These are phyloP conservation scores for Vesta saturnalis DNA, from an alignment of 2,888 invertebrate genomes.

Conservation along the genomic window DNA sequence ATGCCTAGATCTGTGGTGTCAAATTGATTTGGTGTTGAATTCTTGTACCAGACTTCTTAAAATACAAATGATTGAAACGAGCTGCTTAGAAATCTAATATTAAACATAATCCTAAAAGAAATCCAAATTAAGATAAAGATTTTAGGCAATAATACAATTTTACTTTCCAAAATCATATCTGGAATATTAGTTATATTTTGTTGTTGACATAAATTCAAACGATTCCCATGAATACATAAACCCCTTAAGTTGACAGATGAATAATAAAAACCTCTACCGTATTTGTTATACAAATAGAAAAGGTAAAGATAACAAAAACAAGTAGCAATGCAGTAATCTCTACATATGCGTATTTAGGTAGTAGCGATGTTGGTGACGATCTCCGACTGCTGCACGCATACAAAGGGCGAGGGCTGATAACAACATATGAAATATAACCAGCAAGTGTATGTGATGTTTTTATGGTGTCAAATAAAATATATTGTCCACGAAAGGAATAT, in stretches of 20 bases:
- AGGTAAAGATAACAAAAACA: conserved; percentile 39
- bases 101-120: too few relatives aligned
- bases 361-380: conserved; percentile 35
- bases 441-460: conserved; percentile 62
- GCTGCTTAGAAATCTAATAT: too few relatives aligned
- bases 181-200: too few relatives aligned
- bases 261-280: conserved; percentile 27
- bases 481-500: conserved; percentile 56
- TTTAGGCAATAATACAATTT: too few relatives aligned
- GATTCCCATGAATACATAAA: conserved; percentile 6
- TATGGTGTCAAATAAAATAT: conserved; percentile 60
- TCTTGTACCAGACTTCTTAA: too few relatives aligned
- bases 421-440: conserved; percentile 59
- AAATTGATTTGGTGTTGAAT: too few relatives aligned
- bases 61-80: too few relatives aligned
- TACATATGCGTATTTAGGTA: conserved; percentile 36
- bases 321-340: conserved; percentile 41
- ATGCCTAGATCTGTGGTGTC: too few relatives aligned
- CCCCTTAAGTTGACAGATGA: conserved; percentile 7
- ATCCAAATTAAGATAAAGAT: too few relatives aligned
- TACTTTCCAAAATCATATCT: too few relatives aligned
- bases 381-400: conserved; percentile 34
- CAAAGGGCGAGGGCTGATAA: conserved; percentile 52
- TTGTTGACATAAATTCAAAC: not conserved
- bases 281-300: conserved; percentile 34